phyloP scores from a whole-genome alignment of 1,140 invertebrate species.

The Choristoneura fumiferana region DNA sequence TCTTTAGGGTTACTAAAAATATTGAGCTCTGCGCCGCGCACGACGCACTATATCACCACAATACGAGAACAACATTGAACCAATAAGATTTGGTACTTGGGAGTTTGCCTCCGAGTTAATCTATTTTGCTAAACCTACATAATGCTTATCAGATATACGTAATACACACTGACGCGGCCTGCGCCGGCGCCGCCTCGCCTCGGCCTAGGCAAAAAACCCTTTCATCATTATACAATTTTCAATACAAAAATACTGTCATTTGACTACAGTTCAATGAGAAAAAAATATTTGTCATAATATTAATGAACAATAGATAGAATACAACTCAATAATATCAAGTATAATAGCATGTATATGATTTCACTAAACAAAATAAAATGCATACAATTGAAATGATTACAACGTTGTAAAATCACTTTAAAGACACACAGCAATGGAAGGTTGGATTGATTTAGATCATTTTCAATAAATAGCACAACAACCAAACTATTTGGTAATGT shows the following conservation, averaged over 20 bases:
- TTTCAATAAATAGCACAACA: slow-evolving; percentile 76
- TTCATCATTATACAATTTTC: slow-evolving; percentile 74
- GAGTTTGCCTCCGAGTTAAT: slow-evolving; percentile 73
- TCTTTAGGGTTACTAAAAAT: slow-evolving; percentile 79
- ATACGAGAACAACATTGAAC: slow-evolving; percentile 75
- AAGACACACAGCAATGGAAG: slow-evolving; percentile 70
- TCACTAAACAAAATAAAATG: slow-evolving; percentile 77
- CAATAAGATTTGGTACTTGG: slow-evolving; percentile 75
- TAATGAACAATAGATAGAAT: slow-evolving; percentile 74
- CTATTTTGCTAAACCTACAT: slow-evolving; percentile 79
- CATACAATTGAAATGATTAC: slow-evolving; percentile 74
- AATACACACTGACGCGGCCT: slow-evolving; percentile 53
- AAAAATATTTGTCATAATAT: slow-evolving; percentile 64
- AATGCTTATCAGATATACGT: slow-evolving; percentile 78
- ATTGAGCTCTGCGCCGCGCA: slow-evolving; percentile 76
- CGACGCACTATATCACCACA: slow-evolving; percentile 77
- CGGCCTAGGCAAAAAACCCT: slow-evolving; percentile 59
- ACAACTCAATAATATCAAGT: slow-evolving; percentile 62
- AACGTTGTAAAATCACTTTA: slow-evolving; percentile 68
- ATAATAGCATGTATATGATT: slow-evolving; percentile 74
- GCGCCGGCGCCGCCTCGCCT: slow-evolving; percentile 16
- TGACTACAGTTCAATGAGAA: slow-evolving; percentile 78
- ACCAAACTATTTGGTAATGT: slow-evolving; percentile 76
- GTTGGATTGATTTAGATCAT: slow-evolving; percentile 63
- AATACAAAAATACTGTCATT: slow-evolving; percentile 80